Conservation (phyloP, 2,797 vertebrate species). For the Acestrorhynchus altus region DNA sequence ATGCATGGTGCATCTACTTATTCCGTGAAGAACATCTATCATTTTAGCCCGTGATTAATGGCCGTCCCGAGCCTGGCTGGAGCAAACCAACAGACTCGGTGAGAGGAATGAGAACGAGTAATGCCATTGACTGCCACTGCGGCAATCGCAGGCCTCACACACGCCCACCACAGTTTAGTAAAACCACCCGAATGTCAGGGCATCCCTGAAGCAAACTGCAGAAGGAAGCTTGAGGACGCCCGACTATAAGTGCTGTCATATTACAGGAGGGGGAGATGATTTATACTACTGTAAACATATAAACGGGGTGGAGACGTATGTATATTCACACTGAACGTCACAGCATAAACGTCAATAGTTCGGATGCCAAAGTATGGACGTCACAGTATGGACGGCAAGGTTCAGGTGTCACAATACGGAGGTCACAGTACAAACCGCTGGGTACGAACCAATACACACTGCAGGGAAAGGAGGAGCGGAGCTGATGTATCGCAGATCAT, state of each 20-base stretch:
- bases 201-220: neutral
- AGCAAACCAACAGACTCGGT: slow-evolving; percentile 55
- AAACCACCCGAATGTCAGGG: neutral
- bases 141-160: slow-evolving; percentile 20
- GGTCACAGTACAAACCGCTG: too few relatives aligned
- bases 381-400: too few relatives aligned
- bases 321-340: neutral
- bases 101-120: slow-evolving; percentile 50
- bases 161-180: neutral
- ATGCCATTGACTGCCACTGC: slow-evolving; percentile 42
- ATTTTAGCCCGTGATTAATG: slow-evolving; percentile 81
- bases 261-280: too few relatives aligned
- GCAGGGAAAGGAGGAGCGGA: too few relatives aligned
- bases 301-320: too few relatives aligned
- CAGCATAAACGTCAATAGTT: too few relatives aligned
- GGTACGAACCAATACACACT: too few relatives aligned
- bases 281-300: too few relatives aligned
- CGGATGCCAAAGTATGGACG: too few relatives aligned
- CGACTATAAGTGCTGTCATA: neutral
- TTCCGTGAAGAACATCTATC: slow-evolving; percentile 80
- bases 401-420: too few relatives aligned
- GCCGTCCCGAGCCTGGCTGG: slow-evolving; percentile 72
- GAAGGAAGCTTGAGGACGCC: neutral
- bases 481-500: too few relatives aligned
- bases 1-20: slow-evolving; percentile 76